Conservation (phyloP, 2,113 vertebrate genomes). For the Formicarius rufipectus region DNA sequence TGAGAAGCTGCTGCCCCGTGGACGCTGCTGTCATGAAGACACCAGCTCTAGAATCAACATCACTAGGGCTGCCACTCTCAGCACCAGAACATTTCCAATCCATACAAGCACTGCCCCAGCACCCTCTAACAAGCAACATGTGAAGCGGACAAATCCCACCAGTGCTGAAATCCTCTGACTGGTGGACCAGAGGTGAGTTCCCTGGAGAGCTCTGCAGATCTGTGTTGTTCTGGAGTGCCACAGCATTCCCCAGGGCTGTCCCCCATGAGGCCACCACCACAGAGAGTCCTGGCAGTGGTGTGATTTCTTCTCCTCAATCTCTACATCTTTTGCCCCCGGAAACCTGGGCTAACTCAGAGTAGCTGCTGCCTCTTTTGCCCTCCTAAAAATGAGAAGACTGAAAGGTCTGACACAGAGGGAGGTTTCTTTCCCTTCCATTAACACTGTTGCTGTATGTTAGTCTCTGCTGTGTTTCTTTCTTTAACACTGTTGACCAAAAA, state of each 20-base stretch:
- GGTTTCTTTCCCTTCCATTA: background rate
- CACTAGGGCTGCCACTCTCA: background rate
- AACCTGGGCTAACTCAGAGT: background rate
- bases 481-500: background rate
- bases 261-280: background rate
- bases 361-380: background rate
- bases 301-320: background rate
- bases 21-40: background rate
- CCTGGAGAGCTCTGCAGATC: background rate
- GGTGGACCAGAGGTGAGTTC: background rate
- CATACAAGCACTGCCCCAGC: background rate
- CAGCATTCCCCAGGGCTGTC: background rate
- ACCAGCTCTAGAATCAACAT: background rate
- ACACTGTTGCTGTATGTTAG: background rate
- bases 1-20: background rate
- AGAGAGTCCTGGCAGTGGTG: background rate
- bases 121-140: background rate
- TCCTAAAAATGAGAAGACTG: background rate
- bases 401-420: background rate
- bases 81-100: background rate
- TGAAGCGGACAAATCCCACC: background rate
- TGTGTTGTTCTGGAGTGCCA: background rate
- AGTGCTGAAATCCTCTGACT: background rate
- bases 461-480: background rate
- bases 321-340: background rate